phyloP scores from a whole-genome alignment of 2,888 invertebrate genomes.

The Habrosyne pyritoides region DNA sequence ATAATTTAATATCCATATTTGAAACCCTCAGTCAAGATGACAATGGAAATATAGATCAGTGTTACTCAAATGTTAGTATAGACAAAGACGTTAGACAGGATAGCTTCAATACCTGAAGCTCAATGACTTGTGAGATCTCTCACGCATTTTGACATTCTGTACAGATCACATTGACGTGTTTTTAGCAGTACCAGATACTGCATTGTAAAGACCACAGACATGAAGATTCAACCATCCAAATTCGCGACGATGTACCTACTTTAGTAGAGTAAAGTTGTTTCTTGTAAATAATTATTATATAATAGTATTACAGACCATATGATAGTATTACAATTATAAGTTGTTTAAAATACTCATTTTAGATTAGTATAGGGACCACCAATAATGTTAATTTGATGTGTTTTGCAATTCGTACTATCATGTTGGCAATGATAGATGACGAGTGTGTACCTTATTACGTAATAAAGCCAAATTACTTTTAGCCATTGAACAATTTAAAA shows the following conservation, averaged over 20 bases:
- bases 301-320: conserved; percentile 55
- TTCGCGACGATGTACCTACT: conserved; percentile 47
- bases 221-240: conserved; percentile 26
- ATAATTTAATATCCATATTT: conserved; percentile 94
- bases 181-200: conserved; percentile 43
- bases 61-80: conserved; percentile 59
- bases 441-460: conserved; percentile 3
- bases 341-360: conserved; percentile 74
- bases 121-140: conserved; percentile 37
- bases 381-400: conserved; percentile 41
- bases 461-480: conserved; percentile 8
- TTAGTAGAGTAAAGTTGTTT: conserved; percentile 39
- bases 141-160: conserved; percentile 47
- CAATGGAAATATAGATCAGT: conserved; percentile 69
- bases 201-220: conserved; percentile 37
- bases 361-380: conserved; percentile 53
- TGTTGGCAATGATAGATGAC: neutral
- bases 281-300: conserved; percentile 68
- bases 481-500: conserved; percentile 4
- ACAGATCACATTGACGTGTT: conserved; percentile 42
- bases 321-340: conserved; percentile 40
- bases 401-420: conserved; percentile 2
- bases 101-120: conserved; percentile 72
- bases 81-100: conserved; percentile 70
- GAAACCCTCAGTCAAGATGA: conserved; percentile 83